phyloP scores from a whole-genome alignment of 2,113 vertebrate genomes.

The Geococcyx californianus region DNA sequence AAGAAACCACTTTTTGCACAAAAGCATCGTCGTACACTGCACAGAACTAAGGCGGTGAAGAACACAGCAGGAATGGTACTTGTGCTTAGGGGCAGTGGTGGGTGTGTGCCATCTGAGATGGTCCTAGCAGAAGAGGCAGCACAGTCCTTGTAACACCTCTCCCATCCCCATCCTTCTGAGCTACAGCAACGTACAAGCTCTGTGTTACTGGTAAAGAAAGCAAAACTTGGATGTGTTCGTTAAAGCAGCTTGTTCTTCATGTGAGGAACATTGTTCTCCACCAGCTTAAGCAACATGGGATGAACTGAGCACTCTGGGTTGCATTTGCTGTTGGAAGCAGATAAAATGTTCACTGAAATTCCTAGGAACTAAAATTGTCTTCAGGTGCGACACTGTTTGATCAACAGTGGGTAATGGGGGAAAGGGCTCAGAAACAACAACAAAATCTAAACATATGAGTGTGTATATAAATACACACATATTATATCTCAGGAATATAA shows the following conservation, averaged over 20 bases:
- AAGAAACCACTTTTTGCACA: not conserved
- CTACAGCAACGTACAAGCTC: fast-evolving
- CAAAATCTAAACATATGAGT: not conserved
- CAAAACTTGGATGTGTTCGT: not conserved
- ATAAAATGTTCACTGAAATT: not conserved
- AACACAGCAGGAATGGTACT: not conserved
- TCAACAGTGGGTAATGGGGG: not conserved
- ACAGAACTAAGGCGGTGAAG: not conserved
- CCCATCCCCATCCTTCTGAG: not conserved
- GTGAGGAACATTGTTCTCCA: not conserved
- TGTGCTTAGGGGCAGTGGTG: not conserved
- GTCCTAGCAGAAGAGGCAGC: not conserved
- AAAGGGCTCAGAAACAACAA: not conserved
- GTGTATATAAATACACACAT: not conserved
- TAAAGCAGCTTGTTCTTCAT: fast-evolving
- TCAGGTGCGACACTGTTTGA: not conserved
- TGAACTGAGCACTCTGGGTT: not conserved
- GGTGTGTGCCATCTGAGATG: not conserved
- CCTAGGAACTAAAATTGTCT: not conserved
- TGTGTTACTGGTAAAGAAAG: not conserved
- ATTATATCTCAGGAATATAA: not conserved
- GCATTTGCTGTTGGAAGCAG: not conserved
- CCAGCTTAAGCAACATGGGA: not conserved
- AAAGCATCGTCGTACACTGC: fast-evolving
- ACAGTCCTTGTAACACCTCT: not conserved